Percentiles rank a stretch among this genome's conserved stretches.
Evolutionary conservation across 2,888 invertebrate species (phyloP).

Genomic region (Theodoxus fluviatilis): DNA sequence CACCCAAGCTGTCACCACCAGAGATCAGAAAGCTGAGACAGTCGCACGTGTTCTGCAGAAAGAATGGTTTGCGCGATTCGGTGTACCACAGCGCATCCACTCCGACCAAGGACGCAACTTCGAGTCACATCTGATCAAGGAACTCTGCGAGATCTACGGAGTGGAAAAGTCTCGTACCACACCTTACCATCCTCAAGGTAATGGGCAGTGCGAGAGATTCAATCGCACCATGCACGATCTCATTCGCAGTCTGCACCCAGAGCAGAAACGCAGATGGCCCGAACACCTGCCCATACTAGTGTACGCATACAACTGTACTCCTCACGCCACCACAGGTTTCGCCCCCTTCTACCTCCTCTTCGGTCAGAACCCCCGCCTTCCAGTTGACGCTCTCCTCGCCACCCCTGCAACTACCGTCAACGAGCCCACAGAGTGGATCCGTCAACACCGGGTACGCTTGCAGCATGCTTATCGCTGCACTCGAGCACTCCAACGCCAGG

Average conservation of each 20-base stretch:
- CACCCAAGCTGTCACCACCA: conserved; percentile 10
- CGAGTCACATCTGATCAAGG: neutral
- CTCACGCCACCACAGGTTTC: conserved; percentile 10
- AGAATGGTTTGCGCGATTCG: neutral
- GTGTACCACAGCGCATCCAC: neutral
- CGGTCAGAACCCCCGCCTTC: conserved; percentile 1
- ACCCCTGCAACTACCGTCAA: no score
- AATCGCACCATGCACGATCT: neutral
- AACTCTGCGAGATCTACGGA: neutral
- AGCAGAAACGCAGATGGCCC: neutral
- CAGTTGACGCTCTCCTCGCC: no score
- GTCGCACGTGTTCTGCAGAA: neutral
- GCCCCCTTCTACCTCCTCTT: conserved; percentile 10
- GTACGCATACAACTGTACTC: conserved; percentile 14
- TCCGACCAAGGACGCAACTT: neutral
- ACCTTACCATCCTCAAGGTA: conserved; percentile 3
- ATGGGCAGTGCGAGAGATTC: conserved; percentile 15
- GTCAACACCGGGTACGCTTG: no score
- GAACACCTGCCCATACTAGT: neutral
- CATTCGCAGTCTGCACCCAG: neutral
- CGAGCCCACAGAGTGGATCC: no score
- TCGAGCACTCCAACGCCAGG: no score
- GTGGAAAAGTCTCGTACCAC: neutral
- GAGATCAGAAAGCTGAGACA: neutral
- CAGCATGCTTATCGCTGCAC: no score